Base-by-base conservation (phyloP, 2,113 vertebrate genomes). In the Bujurquina vittata region DNA sequence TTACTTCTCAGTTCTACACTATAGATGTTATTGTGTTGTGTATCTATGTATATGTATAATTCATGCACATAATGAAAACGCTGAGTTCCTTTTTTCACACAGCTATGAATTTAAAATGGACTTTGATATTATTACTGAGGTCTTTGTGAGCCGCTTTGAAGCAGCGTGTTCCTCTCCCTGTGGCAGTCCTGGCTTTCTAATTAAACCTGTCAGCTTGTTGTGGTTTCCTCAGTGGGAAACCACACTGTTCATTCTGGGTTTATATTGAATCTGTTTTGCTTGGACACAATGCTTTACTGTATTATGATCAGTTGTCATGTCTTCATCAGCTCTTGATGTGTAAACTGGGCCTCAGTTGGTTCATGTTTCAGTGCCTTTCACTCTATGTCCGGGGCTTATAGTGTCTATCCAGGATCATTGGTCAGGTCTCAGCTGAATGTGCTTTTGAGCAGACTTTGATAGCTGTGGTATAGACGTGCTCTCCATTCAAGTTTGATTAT, bases 211-310 rank as follows among this genome's bases (percentile, higher is more conserved):
- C 65, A 75, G 55, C 5, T n/a, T 20, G 56, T 29, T 46, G 40
- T 20, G 61, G 20, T 69, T 65, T 56, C 43, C 58, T 40, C 18
- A 1, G 49, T 33, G 63, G 40, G 46, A 61, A 77, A 73, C 40
- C 69, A n/a, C 31, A 62, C 58, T n/a, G 10, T 59, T 33, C 67
- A 74, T 80, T 55, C 26, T 49, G 23, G 77, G 62, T 91, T 85
- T 89, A 77, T 78, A 29, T 20, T 55, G 26, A 6, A 72, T 46
- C 2, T 10, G 6, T 49, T 49, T 17, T 0, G 7, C 10, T 7
- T 3, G 0, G 23, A 72, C 43, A 0, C 23, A 12, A 52, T 23
- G 43, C 23, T 72, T 31, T 29, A 52, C 65, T 52, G 65, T 10
- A 49, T 49, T 18, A 5, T 69, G 65, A 69, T 43, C 40, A 69